Evolutionary conservation across 2,797 vertebrate species (phyloP).

Genomic region (Mormyrops attenuatus): DNA sequence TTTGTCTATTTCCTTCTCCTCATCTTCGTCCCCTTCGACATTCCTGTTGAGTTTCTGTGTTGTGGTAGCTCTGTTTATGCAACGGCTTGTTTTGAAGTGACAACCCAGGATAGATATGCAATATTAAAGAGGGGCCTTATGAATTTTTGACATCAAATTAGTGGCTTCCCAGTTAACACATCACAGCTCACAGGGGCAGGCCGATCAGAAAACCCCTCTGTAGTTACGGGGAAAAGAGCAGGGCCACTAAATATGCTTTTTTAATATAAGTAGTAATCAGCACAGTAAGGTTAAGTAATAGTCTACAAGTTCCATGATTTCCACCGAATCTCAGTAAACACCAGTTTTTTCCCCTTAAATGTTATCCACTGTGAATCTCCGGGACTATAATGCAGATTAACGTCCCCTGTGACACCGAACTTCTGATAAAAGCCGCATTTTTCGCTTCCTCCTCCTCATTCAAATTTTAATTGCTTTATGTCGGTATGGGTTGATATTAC

Average conservation of each 20-base stretch:
- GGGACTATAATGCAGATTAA: neutral
- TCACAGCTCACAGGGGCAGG: constrained; percentile 78
- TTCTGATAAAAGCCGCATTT: neutral
- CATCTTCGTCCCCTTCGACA: constrained; percentile 41
- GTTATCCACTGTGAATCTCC: constrained; percentile 50
- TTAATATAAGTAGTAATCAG: constrained; percentile 95
- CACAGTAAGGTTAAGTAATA: constrained; percentile 97
- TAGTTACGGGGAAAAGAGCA: constrained; percentile 80
- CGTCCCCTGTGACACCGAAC: neutral
- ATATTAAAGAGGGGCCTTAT: constrained; percentile 99
- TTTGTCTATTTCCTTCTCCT: constrained; percentile 39
- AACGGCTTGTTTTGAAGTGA: constrained; percentile 95
- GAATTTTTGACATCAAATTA: constrained; percentile 99
- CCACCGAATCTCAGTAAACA: constrained; percentile 50
- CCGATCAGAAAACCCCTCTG: constrained; percentile 82
- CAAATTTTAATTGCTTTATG: neutral
- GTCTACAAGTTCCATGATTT: constrained; percentile 48
- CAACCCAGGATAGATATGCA: constrained; percentile 93
- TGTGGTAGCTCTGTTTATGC: constrained; percentile 89
- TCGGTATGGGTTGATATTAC: neutral
- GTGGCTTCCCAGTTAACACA: constrained; percentile 95
- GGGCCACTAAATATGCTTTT: constrained; percentile 88
- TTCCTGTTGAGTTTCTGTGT: constrained; percentile 75
- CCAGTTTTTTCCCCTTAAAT: constrained; percentile 55
- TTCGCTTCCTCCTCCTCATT: neutral